These are phyloP conservation scores for Amphipyra berbera DNA, from an alignment of 2,888 invertebrate genomes.

Conservation along the genomic window DNA sequence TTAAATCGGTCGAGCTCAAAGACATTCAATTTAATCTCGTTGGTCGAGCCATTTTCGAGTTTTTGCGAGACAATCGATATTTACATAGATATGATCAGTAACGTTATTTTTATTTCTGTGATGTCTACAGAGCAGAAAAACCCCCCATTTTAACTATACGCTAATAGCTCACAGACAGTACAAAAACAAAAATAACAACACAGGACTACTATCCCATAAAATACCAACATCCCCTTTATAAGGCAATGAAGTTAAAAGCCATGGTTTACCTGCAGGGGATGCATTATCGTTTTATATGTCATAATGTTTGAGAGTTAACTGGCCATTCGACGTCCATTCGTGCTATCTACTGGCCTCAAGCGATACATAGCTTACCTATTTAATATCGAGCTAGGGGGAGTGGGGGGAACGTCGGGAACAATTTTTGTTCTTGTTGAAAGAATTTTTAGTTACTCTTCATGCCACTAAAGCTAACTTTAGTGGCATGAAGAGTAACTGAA, in stretches of 20 bases:
- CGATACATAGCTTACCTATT: constrained; percentile 15
- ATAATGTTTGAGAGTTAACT: constrained; percentile 45
- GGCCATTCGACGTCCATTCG: constrained; percentile 37
- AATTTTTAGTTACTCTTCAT: too few species aligned
- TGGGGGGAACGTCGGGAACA: neutral
- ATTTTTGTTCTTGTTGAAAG: too few species aligned
- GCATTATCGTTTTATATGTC: constrained; percentile 52
- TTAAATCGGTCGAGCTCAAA: too few species aligned
- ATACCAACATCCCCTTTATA: constrained; percentile 8
- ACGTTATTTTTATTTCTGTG: too few species aligned
- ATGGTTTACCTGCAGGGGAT: constrained; percentile 38
- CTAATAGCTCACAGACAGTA: neutral
- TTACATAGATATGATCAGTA: too few species aligned
- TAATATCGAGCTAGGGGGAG: constrained; percentile 1
- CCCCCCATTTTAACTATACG: too few species aligned
- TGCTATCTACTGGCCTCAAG: constrained; percentile 22
- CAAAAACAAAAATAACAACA: constrained; percentile 1
- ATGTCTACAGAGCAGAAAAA: too few species aligned
- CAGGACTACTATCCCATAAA: constrained; percentile 21
- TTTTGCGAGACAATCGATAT: too few species aligned
- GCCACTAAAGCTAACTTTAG: neutral
- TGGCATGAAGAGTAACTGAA: too few species aligned
- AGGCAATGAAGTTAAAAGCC: constrained; percentile 52
- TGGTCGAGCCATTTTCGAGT: too few species aligned
- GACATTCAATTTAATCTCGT: too few species aligned